A percentile compares a stretch with the other conserved stretches of the same genome.
Conservation (phyloP, 2,113 vertebrate genomes). For the Octodon degus region DNA sequence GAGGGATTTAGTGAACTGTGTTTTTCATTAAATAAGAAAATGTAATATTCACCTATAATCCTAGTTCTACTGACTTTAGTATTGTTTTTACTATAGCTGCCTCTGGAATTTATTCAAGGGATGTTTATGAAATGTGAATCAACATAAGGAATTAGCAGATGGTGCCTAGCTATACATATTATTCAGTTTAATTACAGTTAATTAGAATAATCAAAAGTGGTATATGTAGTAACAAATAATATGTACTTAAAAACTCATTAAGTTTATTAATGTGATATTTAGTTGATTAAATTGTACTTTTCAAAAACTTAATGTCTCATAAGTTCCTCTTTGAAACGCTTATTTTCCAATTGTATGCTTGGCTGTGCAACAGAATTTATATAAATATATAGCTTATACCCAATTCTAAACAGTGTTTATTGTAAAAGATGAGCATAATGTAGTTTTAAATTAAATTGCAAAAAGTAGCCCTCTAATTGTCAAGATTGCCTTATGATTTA, state of each 20-base stretch:
- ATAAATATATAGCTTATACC: not conserved
- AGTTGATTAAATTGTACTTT: slow-evolving; percentile 22
- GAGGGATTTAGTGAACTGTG: not conserved
- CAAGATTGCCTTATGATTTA: not conserved
- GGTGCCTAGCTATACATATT: slow-evolving; percentile 43
- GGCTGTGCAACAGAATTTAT: not conserved
- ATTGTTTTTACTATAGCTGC: not conserved
- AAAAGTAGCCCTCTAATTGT: not conserved
- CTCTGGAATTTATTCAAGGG: slow-evolving; percentile 55
- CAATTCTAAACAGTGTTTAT: not conserved
- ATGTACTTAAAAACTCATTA: slow-evolving; percentile 36
- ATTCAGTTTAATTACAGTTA: slow-evolving; percentile 60
- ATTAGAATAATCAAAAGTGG: slow-evolving; percentile 65
- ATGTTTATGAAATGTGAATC: slow-evolving; percentile 45
- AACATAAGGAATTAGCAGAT: slow-evolving; percentile 68
- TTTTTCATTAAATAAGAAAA: slow-evolving; percentile 13
- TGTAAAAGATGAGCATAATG: not conserved
- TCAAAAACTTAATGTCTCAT: not conserved
- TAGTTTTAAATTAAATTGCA: slow-evolving; percentile 24
- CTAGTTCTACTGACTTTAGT: slow-evolving; percentile 23
- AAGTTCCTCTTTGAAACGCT: not conserved
- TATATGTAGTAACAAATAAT: slow-evolving; percentile 32
- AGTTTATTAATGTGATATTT: slow-evolving; percentile 14
- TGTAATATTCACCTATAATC: not conserved
- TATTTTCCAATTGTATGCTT: not conserved